A percentile compares a stretch with the other conserved stretches of the same genome.
Conservation (phyloP, 37 sponge, comb jelly and placozoan genomes). For the Aplysina aerophoba region DNA sequence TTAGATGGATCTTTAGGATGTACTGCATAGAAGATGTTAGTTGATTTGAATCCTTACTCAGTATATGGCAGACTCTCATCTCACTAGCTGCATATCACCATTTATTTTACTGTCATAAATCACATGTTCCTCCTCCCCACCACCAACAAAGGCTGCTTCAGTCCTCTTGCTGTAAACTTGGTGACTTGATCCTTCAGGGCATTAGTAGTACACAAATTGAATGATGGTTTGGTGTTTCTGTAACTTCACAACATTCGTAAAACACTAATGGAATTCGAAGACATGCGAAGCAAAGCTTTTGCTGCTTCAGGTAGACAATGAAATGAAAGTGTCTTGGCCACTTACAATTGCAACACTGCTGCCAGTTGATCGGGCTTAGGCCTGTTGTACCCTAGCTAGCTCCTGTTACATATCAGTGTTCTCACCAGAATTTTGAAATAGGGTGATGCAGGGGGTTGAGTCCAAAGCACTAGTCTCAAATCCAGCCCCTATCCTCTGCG, state of each 20-base stretch:
- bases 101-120: not conserved
- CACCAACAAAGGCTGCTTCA: conserved; percentile 16
- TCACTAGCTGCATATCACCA: conserved; percentile 1
- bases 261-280: conserved; percentile 10
- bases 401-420: no score
- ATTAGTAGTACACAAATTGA: conserved; percentile 34
- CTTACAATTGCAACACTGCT: conserved; percentile 14
- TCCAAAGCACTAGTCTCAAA: no score
- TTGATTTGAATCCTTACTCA: no score
- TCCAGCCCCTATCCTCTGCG: no score
- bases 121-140: not conserved
- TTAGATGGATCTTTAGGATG: no score
- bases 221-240: not conserved
- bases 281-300: conserved; percentile 29
- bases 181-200: conserved; percentile 34
- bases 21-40: no score
- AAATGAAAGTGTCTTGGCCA: conserved; percentile 38
- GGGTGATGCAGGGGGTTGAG: no score
- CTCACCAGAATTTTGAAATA: no score
- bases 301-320: conserved; percentile 30
- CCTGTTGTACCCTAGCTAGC: conserved; percentile 13
- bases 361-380: conserved; percentile 15
- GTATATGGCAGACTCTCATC: not conserved
- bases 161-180: not conserved
- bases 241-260: not conserved